Base-by-base conservation (phyloP, 2,888 invertebrate species). In the Thereva nobilitata region DNA sequence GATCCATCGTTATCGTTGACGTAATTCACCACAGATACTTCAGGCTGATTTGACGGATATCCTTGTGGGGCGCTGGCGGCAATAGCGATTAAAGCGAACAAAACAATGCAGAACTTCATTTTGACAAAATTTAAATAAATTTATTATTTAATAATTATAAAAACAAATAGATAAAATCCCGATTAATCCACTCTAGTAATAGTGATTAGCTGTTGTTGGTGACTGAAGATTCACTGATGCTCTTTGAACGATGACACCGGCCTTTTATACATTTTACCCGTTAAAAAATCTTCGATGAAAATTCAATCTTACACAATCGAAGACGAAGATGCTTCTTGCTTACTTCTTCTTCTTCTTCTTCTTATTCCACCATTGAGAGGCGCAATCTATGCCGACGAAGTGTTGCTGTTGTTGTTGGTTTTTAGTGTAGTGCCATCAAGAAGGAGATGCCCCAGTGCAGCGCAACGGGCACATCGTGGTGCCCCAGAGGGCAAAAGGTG, bases 1-100 rank as follows among this genome's bases (percentile, higher is more conserved):
- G 71, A 68, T 50, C 74, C 74, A 64, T 74, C 74, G 55, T 74
- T 74, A 41, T 74, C 71, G 65, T 72, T 73, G 65, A 66, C 68
- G 37, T 69, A 72, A 56, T 72, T 71, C 52, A 74, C 67, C 59
- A 74, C 66, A 64, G 70, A 66, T 10, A 73, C 73, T 23, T 73
- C 72, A 34, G 44, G 49, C 68, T 73, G 72, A 64, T 73, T 71
- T 47, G 71, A 69, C 4, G 68, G 70, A 66, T 63, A 38, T 49
- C 52, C 64, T 64, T 70, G 70, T 64, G 74, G 70, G 41, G 50
- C 50, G 34, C 61, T 41, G 47, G 65, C 64, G 35, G 72, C 73
- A 42, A 72, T 56, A 55, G 68, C 71, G 59, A 73, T 64, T 34
- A 74, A 66, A 66, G 72, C 71, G 57, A 72, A 69, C 23, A 72